These are phyloP conservation scores for Parotocinclus haroldoi DNA, from an alignment of 2,797 vertebrate species.

Conservation along the genomic window DNA sequence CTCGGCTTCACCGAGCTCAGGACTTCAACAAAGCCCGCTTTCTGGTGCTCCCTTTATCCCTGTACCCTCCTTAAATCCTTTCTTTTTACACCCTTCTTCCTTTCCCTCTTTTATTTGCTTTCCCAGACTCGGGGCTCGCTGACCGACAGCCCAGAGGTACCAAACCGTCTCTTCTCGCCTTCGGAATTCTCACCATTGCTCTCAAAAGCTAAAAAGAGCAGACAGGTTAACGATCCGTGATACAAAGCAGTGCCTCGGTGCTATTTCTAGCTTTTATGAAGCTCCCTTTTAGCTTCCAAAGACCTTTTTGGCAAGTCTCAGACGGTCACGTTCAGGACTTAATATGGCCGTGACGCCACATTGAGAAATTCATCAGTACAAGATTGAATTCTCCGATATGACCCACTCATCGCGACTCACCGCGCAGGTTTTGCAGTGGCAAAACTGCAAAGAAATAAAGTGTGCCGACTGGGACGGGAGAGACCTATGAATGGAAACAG, in stretches of 20 bases:
- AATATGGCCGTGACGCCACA: no score
- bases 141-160: constrained; percentile 57
- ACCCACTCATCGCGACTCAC: no score
- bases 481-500: background rate
- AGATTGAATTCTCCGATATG: no score
- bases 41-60: constrained; percentile 3
- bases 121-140: constrained; percentile 44
- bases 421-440: no score
- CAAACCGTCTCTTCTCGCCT: constrained; percentile 56
- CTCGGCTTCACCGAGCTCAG: background rate
- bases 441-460: no score
- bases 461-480: background rate
- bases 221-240: background rate
- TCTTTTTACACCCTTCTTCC: constrained; percentile 8
- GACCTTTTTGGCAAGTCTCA: no score
- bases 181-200: constrained; percentile 1
- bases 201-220: constrained; percentile 11
- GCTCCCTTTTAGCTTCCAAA: no score
- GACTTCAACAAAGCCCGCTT: constrained; percentile 17
- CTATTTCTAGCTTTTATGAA: background rate
- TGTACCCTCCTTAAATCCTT: constrained; percentile 15
- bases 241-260: background rate
- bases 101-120: constrained; percentile 31
- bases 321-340: no score
- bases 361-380: no score